These are phyloP conservation scores for Pandemis corylana DNA, from an alignment of 2,888 invertebrate species.

Conservation along the genomic window DNA sequence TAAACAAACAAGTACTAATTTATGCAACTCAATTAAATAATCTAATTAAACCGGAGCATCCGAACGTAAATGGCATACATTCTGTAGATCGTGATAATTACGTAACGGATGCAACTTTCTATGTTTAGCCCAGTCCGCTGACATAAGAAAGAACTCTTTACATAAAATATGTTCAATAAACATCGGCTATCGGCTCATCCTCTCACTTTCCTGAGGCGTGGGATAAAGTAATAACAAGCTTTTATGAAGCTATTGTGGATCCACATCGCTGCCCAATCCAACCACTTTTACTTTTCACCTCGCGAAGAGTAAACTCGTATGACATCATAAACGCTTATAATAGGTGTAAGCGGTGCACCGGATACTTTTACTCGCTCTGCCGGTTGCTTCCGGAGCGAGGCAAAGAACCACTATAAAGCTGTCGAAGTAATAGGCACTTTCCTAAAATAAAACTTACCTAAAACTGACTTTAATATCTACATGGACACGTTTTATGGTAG, in stretches of 20 bases:
- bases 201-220: constrained; percentile 74
- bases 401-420: constrained; percentile 1
- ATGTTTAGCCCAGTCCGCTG: constrained; percentile 26
- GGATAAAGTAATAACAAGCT: constrained; percentile 59
- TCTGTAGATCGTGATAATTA: constrained; percentile 20
- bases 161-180: constrained; percentile 42
- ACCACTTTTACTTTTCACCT: constrained; percentile 79
- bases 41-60: constrained; percentile 26
- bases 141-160: constrained; percentile 34
- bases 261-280: constrained; percentile 65
- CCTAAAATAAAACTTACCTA: background rate
- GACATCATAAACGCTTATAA: constrained; percentile 53
- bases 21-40: constrained; percentile 24
- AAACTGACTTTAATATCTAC: background rate
- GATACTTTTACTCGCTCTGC: constrained; percentile 39
- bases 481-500: background rate
- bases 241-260: constrained; percentile 69
- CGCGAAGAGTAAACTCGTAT: constrained; percentile 56
- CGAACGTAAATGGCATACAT: constrained; percentile 25
- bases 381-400: constrained; percentile 17
- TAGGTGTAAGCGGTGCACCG: constrained; percentile 28
- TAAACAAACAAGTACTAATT: constrained; percentile 22
- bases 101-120: constrained; percentile 40
- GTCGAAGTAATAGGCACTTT: background rate
- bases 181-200: constrained; percentile 54